These are phyloP conservation scores for Coelopa pilipes DNA, from an alignment of 2,888 invertebrate species.

Conservation along the genomic window DNA sequence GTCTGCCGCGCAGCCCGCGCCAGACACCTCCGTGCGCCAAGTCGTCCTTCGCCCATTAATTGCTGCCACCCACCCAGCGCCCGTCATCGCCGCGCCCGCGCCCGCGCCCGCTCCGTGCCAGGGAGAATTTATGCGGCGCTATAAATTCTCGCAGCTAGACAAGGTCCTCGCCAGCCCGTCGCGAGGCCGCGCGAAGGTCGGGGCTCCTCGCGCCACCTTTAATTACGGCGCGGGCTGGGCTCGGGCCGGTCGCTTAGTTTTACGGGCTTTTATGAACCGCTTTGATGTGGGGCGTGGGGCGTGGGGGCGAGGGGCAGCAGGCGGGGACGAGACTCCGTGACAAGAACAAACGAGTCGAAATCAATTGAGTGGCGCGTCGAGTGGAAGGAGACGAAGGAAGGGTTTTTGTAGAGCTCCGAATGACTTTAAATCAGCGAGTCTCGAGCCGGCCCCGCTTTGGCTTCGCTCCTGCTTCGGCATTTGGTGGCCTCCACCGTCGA, in stretches of 20 bases:
- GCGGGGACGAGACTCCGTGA: no score
- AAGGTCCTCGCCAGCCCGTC: background rate
- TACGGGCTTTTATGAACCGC: background rate
- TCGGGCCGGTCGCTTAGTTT: background rate
- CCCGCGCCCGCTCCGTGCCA: background rate
- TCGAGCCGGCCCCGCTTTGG: no score
- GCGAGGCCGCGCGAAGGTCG: background rate
- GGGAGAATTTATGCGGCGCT: conserved; percentile 3
- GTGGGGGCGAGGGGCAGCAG: no score
- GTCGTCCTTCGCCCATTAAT: no score
- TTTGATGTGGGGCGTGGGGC: background rate
- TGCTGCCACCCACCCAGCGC: no score
- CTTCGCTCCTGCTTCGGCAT: no score
- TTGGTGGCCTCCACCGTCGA: no score
- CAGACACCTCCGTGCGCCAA: background rate
- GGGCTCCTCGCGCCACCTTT: background rate
- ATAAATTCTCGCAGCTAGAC: conserved; percentile 10
- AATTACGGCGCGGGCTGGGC: background rate
- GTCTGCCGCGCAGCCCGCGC: background rate
- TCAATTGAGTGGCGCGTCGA: no score
- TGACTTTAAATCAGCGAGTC: no score
- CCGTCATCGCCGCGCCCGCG: background rate
- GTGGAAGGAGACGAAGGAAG: no score
- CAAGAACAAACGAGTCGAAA: no score
- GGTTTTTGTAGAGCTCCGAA: no score